Percentiles rank a stretch among this genome's conserved stretches.
These are phyloP conservation scores for Ptychodera flava DNA, from an alignment of 35 echinoderm and acorn worm genomes.

Conservation along the genomic window DNA sequence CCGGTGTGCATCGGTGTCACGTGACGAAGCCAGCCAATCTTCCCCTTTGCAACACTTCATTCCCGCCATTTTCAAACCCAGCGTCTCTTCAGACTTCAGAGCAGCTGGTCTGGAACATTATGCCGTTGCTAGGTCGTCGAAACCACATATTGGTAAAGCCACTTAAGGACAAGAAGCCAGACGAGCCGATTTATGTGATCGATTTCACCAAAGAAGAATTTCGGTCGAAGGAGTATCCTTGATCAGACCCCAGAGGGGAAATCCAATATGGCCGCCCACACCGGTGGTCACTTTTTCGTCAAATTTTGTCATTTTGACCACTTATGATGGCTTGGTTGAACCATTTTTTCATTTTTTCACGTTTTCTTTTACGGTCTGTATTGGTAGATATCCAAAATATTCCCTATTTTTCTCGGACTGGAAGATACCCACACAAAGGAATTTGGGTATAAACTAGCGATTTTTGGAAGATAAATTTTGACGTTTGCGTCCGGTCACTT, in stretches of 20 bases:
- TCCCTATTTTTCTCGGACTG: not conserved
- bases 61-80: slow-evolving; percentile 59
- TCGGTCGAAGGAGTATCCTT: slow-evolving; percentile 87
- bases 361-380: no score
- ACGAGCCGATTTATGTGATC: slow-evolving; percentile 40
- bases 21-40: not conserved
- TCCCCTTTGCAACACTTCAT: not conserved
- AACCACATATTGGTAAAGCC: slow-evolving; percentile 35
- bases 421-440: not conserved
- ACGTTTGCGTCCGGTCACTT: not conserved
- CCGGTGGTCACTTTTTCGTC: not conserved
- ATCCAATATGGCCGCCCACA: slow-evolving; percentile 68
- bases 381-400: not conserved
- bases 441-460: not conserved
- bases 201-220: slow-evolving; percentile 91
- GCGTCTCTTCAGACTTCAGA: slow-evolving; percentile 5
- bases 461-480: not conserved
- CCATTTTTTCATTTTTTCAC: no score
- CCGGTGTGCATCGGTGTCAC: no score
- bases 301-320: not conserved
- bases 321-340: no score
- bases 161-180: slow-evolving; percentile 22
- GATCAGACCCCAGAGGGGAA: not conserved
- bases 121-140: slow-evolving; percentile 66
- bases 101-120: slow-evolving; percentile 31